Evolutionary conservation across 2,113 vertebrate species (phyloP).

Genomic region (Toxostoma redivivum): DNA sequence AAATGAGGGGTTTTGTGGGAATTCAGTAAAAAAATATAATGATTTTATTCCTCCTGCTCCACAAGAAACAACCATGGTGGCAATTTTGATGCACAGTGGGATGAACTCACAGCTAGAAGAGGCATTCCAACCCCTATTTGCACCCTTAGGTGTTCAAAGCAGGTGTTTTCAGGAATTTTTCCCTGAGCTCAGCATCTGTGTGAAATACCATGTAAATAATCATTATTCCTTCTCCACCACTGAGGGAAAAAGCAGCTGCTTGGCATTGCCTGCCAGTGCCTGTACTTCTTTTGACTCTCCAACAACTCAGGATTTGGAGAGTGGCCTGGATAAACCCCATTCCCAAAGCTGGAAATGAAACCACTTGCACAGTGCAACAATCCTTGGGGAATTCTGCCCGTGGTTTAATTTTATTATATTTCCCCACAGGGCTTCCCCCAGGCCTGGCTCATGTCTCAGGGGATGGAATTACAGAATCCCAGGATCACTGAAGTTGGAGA

Average conservation of each 20-base stretch:
- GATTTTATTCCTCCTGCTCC: not conserved
- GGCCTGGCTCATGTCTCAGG: not conserved
- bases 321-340: not conserved
- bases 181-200: not conserved
- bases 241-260: not conserved
- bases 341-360: not conserved
- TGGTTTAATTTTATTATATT: not conserved
- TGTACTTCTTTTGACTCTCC: accelerated
- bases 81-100: accelerated
- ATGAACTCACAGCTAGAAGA: not conserved
- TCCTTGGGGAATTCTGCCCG: accelerated
- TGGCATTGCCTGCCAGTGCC: accelerated
- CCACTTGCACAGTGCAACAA: accelerated
- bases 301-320: not conserved
- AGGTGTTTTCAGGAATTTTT: not conserved
- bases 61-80: not conserved
- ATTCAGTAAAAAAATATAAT: not conserved
- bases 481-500: not conserved
- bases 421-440: accelerated
- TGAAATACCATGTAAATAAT: not conserved
- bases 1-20: not conserved
- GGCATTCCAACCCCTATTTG: not conserved
- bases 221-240: not conserved
- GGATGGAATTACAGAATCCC: not conserved
- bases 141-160: not conserved